A percentile compares a stretch with the other conserved stretches of the same genome.
These are phyloP conservation scores for Cryptoprocta ferox DNA, from an alignment of 2,797 vertebrate genomes.

Conservation along the genomic window DNA sequence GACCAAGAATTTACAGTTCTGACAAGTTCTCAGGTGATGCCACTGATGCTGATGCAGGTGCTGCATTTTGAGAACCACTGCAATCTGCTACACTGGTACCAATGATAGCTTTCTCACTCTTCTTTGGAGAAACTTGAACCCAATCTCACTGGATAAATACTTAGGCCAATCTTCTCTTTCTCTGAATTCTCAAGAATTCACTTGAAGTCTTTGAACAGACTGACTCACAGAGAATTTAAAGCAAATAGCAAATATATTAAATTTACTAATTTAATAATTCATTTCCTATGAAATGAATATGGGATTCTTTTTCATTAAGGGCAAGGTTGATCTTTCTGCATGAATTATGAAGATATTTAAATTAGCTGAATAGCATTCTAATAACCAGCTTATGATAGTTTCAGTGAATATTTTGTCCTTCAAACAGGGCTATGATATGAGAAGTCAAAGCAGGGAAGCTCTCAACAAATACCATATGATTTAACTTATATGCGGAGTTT, in stretches of 20 bases:
- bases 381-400: neutral
- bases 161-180: neutral
- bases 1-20: neutral
- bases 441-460: neutral
- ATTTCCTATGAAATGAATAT: constrained; percentile 37
- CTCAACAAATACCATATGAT: neutral
- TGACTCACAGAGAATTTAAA: constrained; percentile 12
- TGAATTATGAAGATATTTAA: constrained; percentile 48
- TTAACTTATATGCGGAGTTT: neutral
- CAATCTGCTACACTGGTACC: neutral
- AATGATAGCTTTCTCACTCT: neutral
- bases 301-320: constrained; percentile 48
- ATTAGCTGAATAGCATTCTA: constrained; percentile 13
- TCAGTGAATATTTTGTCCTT: constrained; percentile 39
- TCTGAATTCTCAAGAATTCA: constrained; percentile 16
- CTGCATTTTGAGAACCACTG: neutral
- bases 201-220: neutral
- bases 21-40: neutral
- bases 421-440: neutral
- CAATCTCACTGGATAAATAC: neutral
- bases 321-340: neutral
- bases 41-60: neutral
- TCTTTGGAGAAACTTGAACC: neutral
- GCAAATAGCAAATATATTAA: constrained; percentile 51
- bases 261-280: constrained; percentile 37